Conservation (phyloP, 2,888 invertebrate species). For the Panzeria rudis region DNA sequence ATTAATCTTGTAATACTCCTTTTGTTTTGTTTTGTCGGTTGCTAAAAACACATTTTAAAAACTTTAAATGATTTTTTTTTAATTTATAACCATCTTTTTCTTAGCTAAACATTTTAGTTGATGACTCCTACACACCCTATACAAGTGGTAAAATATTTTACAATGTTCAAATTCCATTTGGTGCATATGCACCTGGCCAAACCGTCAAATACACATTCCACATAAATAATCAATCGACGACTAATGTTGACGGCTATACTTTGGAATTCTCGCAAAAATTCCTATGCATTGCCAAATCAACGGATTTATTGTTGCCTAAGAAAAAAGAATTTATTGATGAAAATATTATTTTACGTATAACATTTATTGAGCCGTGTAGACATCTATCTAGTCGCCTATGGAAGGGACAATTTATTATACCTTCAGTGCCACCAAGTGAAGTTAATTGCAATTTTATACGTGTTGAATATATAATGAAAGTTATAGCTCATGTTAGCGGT, state of each 20-base stretch:
- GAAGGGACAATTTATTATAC: slow-evolving; percentile 73
- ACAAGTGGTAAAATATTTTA: slow-evolving; percentile 74
- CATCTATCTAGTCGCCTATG: slow-evolving; percentile 73
- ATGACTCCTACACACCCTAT: slow-evolving; percentile 55
- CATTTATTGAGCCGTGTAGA: slow-evolving; percentile 61
- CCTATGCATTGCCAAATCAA: slow-evolving; percentile 74
- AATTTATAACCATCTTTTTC: too few relatives aligned
- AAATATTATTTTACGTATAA: slow-evolving; percentile 57
- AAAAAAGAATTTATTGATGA: slow-evolving; percentile 62
- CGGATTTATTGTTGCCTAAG: slow-evolving; percentile 65
- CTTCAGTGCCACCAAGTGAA: slow-evolving; percentile 74
- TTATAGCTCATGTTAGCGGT: slow-evolving; percentile 68
- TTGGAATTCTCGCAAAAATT: slow-evolving; percentile 72
- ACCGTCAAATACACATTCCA: slow-evolving; percentile 73
- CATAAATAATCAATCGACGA: slow-evolving; percentile 76
- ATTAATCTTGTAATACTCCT: too few relatives aligned
- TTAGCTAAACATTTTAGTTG: slow-evolving; percentile 53
- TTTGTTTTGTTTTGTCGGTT: too few relatives aligned
- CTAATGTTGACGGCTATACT: slow-evolving; percentile 67
- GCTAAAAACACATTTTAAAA: too few relatives aligned
- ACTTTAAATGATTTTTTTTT: too few relatives aligned
- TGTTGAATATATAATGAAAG: slow-evolving; percentile 70
- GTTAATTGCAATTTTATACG: slow-evolving; percentile 69
- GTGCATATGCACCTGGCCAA: slow-evolving; percentile 77
- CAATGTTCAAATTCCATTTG: slow-evolving; percentile 74